Conservation (phyloP, 2,113 vertebrate genomes). For the Ochotona princeps region DNA sequence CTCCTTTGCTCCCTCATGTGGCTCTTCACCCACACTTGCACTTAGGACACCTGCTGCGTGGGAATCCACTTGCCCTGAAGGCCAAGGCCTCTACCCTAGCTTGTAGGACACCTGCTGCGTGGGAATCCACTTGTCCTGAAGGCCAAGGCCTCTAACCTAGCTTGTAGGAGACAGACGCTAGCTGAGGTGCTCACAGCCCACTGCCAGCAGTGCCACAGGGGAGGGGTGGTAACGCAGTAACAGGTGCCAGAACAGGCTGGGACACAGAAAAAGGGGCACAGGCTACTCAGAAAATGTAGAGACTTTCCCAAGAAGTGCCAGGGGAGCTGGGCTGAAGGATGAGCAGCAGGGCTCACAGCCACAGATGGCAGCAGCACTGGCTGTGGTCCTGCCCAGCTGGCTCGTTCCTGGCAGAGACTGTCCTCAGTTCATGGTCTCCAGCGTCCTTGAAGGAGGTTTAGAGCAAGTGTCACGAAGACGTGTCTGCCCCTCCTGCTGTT, state of each 20-base stretch:
- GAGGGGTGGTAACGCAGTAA: not conserved
- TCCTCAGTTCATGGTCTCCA: not conserved
- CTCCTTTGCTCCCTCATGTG: not conserved
- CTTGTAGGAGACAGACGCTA: not conserved
- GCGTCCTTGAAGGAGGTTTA: not conserved
- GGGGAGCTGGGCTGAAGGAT: not conserved
- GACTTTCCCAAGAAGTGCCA: not conserved
- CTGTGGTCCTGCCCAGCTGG: no score
- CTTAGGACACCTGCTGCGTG: not conserved
- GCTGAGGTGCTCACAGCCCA: not conserved
- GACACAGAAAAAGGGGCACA: not conserved
- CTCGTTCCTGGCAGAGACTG: not conserved
- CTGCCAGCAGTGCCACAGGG: not conserved
- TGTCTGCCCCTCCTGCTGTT: not conserved
- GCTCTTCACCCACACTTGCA: not conserved
- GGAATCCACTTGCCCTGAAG: not conserved
- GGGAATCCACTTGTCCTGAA: not conserved
- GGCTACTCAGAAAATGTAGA: not conserved
- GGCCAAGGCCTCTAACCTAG: not conserved
- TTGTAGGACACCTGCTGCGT: not conserved
- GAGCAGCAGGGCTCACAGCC: not conserved
- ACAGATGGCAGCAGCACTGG: no score
- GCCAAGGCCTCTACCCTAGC: not conserved
- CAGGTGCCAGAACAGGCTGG: not conserved
- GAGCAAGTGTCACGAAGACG: not conserved